These are phyloP conservation scores for Corythoichthys intestinalis DNA, from an alignment of 2,113 vertebrate species.

Conservation along the genomic window DNA sequence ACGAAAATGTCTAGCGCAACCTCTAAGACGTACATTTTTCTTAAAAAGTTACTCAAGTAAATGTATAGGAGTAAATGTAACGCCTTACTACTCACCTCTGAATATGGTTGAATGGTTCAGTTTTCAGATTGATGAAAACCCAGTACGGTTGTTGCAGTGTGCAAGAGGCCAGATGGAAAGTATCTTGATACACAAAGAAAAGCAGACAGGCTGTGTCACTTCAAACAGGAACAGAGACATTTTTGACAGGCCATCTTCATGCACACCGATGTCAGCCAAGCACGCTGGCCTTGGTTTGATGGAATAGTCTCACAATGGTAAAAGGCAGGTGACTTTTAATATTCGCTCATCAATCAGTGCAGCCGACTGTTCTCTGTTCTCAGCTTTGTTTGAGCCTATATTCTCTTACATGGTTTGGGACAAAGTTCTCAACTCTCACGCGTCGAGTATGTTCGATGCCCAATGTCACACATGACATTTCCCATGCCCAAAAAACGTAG, in stretches of 20 bases:
- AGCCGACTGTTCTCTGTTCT: conserved; percentile 51
- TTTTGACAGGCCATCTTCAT: conserved; percentile 67
- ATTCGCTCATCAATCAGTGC: conserved; percentile 72
- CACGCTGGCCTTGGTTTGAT: conserved; percentile 63
- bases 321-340: conserved; percentile 72
- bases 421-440: too few species aligned
- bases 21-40: too few species aligned
- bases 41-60: too few species aligned
- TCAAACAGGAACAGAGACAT: conserved; percentile 48
- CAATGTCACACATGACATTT: too few species aligned
- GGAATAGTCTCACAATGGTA: conserved; percentile 69
- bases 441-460: too few species aligned
- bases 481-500: too few species aligned
- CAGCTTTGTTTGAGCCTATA: conserved; percentile 62
- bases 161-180: conserved; percentile 56
- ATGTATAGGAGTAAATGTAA: too few species aligned
- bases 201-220: conserved; percentile 60
- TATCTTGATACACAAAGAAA: conserved; percentile 60
- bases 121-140: conserved; percentile 31
- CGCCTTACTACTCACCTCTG: too few species aligned
- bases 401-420: too few species aligned
- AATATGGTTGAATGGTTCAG: conserved; percentile 1
- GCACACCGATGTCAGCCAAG: conserved; percentile 69
- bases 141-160: conserved; percentile 30
- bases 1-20: too few species aligned